Conservation (phyloP, 2,113 vertebrate genomes). For the Cyanoramphus novaezelandiae region DNA sequence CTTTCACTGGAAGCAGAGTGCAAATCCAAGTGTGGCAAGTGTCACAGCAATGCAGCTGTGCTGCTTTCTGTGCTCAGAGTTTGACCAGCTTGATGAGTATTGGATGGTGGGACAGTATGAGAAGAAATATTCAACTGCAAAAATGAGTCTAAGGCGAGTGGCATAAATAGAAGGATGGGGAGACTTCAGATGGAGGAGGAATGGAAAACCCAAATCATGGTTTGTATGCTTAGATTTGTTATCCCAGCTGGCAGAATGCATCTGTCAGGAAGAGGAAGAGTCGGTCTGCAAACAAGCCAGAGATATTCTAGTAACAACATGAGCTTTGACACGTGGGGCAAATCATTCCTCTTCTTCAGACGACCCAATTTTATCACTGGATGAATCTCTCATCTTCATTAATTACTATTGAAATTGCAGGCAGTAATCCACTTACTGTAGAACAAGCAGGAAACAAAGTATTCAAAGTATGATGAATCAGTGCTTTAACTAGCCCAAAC, state of each 20-base stretch:
- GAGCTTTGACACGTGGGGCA: background rate
- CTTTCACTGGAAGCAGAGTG: background rate
- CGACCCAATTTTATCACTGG: background rate
- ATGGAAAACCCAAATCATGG: background rate
- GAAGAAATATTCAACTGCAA: background rate
- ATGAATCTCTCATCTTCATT: conserved; percentile 34
- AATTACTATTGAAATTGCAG: conserved; percentile 16
- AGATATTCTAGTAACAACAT: background rate
- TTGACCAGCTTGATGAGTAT: background rate
- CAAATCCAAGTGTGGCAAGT: rapidly evolving
- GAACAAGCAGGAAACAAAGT: conserved; percentile 42
- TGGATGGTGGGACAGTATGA: background rate
- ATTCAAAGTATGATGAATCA: conserved; percentile 54
- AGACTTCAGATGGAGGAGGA: background rate
- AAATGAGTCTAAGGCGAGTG: background rate
- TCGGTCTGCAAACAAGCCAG: background rate
- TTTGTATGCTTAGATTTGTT: background rate
- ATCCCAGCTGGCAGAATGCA: background rate
- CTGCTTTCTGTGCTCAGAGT: background rate
- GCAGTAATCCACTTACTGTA: background rate
- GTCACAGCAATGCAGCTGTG: background rate
- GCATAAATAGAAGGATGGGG: background rate
- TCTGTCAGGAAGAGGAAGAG: background rate
- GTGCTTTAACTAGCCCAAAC: conserved; percentile 39
- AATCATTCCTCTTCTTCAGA: background rate